Evolutionary conservation across 2,888 invertebrate genomes (phyloP).

Genomic region (Drosophila atripex): DNA sequence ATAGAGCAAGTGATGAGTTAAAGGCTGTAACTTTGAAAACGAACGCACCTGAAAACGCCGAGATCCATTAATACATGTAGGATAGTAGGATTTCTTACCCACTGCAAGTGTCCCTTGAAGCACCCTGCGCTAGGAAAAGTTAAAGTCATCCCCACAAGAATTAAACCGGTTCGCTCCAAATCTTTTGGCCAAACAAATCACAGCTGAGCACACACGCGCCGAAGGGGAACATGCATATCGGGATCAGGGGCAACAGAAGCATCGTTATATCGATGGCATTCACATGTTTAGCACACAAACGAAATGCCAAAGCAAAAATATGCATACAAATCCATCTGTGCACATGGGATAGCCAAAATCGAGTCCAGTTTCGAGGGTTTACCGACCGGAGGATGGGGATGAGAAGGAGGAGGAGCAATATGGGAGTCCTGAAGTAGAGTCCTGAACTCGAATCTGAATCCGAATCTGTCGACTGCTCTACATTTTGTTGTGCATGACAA

Average conservation of each 20-base stretch:
- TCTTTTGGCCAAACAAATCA: conserved; percentile 61
- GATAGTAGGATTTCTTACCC: conserved; percentile 6
- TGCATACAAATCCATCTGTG: conserved; percentile 76
- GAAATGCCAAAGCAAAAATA: conserved; percentile 76
- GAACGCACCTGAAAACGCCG: not conserved
- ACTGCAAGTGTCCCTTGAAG: conserved; percentile 18
- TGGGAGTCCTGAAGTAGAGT: conserved; percentile 19
- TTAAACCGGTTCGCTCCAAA: conserved; percentile 44
- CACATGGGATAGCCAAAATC: conserved; percentile 65
- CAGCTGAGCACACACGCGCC: conserved; percentile 51
- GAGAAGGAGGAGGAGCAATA: conserved; percentile 17
- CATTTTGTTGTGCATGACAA: conserved; percentile 75
- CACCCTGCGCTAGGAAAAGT: conserved; percentile 22
- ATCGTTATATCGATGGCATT: conserved; percentile 73
- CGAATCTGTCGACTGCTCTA: conserved; percentile 72
- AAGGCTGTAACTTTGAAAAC: not conserved
- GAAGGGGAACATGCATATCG: conserved; percentile 27
- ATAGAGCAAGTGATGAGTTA: too few relatives aligned
- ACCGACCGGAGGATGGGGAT: conserved; percentile 19
- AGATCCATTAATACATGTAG: not conserved
- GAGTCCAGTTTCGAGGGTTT: conserved; percentile 38
- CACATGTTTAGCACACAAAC: conserved; percentile 79
- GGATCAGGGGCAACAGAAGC: conserved; percentile 63
- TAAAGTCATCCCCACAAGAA: conserved; percentile 40
- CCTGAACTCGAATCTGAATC: conserved; percentile 46